Evolutionary conservation across 2,888 invertebrate species (phyloP).

Genomic region (Kryphioiulus occultus): DNA sequence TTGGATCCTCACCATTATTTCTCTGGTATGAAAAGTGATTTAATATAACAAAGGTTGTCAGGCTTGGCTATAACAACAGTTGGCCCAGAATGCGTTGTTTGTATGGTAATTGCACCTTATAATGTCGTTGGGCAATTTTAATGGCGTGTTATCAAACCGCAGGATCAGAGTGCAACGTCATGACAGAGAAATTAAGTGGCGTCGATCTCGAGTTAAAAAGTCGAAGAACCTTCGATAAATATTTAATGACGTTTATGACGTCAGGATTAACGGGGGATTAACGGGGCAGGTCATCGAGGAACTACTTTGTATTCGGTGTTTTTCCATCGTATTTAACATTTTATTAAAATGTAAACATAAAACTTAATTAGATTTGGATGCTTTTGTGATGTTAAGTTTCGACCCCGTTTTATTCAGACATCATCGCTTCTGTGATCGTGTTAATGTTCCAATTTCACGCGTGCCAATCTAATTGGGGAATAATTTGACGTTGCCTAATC

Average conservation of each 20-base stretch:
- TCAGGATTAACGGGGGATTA: background rate
- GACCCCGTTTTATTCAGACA: too few relatives aligned
- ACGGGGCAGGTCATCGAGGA: background rate
- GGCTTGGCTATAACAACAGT: background rate
- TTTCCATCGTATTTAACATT: background rate
- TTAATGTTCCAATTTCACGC: background rate
- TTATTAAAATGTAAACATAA: too few relatives aligned
- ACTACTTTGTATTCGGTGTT: background rate
- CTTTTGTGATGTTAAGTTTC: too few relatives aligned
- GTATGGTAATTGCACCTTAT: background rate
- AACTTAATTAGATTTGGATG: too few relatives aligned
- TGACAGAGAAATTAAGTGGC: background rate
- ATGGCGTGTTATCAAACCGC: conserved; percentile 28
- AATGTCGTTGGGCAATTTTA: background rate
- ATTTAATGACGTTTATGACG: background rate
- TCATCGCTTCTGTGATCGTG: background rate
- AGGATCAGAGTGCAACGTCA: conserved; percentile 24
- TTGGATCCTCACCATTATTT: background rate
- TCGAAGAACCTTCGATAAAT: conserved; percentile 21
- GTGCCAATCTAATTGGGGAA: background rate
- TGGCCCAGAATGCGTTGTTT: background rate
- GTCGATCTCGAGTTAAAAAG: background rate
- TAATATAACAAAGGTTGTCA: conserved; percentile 28
- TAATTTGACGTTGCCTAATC: background rate
- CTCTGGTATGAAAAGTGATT: conserved; percentile 6